Evolutionary conservation across 2,888 invertebrate genomes (phyloP).

Genomic region (Morpho achilles): DNA sequence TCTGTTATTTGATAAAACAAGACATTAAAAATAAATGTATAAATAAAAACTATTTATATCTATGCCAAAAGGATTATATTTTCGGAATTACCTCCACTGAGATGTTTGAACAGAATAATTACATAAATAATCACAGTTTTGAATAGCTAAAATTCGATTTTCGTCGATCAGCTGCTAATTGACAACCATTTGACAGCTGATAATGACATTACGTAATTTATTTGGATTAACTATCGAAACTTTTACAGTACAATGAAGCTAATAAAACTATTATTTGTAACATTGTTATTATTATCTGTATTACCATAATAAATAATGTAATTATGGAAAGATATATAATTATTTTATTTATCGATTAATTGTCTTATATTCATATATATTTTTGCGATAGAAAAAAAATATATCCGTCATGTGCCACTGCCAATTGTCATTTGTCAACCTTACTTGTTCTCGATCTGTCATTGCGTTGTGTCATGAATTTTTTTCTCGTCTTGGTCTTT

Average conservation of each 20-base stretch:
- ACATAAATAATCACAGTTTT: slow-evolving; percentile 50
- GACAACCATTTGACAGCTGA: slow-evolving; percentile 22
- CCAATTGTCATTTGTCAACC: background rate
- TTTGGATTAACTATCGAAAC: slow-evolving; percentile 1
- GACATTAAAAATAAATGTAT: background rate
- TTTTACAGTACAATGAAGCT: too few relatives aligned
- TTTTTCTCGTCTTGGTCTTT: slow-evolving; percentile 32
- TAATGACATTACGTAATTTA: slow-evolving; percentile 24
- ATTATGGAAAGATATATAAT: too few relatives aligned
- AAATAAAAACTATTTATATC: slow-evolving; percentile 5
- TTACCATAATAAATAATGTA: too few relatives aligned
- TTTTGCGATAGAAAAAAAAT: background rate
- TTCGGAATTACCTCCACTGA: slow-evolving; percentile 45
- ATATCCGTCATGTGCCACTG: background rate
- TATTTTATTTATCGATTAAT: too few relatives aligned
- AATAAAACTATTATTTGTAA: too few relatives aligned
- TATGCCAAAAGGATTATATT: background rate
- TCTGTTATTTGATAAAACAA: slow-evolving; percentile 39
- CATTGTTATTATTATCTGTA: too few relatives aligned
- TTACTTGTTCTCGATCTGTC: background rate
- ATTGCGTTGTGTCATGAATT: background rate
- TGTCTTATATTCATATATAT: background rate
- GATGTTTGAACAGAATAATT: slow-evolving; percentile 47
- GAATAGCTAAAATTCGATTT: slow-evolving; percentile 26
- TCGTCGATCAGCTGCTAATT: slow-evolving; percentile 42